phyloP scores from a whole-genome alignment of 1,140 invertebrate species.

The Telenomus remus region DNA sequence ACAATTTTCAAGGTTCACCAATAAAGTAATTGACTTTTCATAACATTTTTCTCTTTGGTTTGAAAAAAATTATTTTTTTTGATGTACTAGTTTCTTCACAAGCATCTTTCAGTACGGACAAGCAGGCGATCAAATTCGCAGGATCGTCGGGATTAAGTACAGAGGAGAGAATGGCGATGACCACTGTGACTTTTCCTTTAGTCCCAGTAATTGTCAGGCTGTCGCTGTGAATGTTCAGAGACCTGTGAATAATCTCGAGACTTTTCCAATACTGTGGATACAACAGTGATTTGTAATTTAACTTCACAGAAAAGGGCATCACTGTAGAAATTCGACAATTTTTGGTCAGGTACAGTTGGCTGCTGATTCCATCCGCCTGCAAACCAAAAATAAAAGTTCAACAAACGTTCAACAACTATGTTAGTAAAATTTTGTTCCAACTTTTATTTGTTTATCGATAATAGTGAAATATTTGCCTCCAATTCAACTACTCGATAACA shows the following conservation, averaged over 20 bases:
- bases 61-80: too few species aligned
- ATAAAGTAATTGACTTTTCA: too few species aligned
- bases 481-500: slow-evolving; percentile 66
- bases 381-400: too few species aligned
- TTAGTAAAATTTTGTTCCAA: too few species aligned
- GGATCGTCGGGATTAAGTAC: slow-evolving; percentile 67
- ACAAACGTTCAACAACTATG: too few species aligned
- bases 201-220: slow-evolving; percentile 76
- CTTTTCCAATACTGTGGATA: slow-evolving; percentile 80
- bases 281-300: slow-evolving; percentile 75
- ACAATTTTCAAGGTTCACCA: too few species aligned
- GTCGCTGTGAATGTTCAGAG: slow-evolving; percentile 66
- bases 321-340: slow-evolving; percentile 75
- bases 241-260: slow-evolving; percentile 69
- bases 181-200: slow-evolving; percentile 77
- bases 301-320: slow-evolving; percentile 77
- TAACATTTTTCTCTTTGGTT: too few species aligned
- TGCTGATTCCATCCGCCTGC: slow-evolving; percentile 70
- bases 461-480: too few species aligned
- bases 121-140: slow-evolving; percentile 71
- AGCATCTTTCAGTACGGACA: slow-evolving; percentile 76
- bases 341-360: slow-evolving; percentile 73
- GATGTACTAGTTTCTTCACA: slow-evolving; percentile 74
- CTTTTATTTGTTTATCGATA: too few species aligned
- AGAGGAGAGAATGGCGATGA: slow-evolving; percentile 73